Conservation (phyloP, 2,888 invertebrate species). For the Yponomeuta cagnagella region DNA sequence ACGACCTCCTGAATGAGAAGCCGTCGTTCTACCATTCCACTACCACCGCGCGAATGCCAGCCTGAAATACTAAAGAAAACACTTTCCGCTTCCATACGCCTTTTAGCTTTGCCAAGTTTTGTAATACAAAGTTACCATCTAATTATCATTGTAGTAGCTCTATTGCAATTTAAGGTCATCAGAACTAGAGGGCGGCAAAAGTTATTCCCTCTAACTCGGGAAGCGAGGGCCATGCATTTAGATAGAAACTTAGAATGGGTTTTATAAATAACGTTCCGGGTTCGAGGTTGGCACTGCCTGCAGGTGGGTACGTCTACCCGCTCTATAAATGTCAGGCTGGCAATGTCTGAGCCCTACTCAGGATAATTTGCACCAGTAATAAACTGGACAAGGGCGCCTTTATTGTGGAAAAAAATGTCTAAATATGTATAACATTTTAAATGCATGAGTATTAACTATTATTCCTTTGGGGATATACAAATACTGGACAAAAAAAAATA, state of each 20-base stretch:
- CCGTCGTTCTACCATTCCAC: too few relatives aligned
- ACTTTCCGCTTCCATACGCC: too few relatives aligned
- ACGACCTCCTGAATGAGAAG: too few relatives aligned
- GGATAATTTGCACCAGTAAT: neutral
- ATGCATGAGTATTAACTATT: too few relatives aligned
- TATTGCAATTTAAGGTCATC: neutral
- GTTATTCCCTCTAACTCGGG: conserved; percentile 14
- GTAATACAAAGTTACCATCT: neutral
- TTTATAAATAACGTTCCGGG: conserved; percentile 10
- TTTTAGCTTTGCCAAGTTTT: neutral
- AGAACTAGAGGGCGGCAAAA: neutral
- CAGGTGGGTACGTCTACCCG: conserved; percentile 28
- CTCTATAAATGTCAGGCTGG: neutral
- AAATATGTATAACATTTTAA: too few relatives aligned
- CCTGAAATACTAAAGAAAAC: too few relatives aligned
- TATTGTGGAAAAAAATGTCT: too few relatives aligned
- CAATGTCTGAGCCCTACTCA: neutral
- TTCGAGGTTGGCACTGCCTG: conserved; percentile 23
- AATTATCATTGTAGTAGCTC: neutral
- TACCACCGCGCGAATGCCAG: too few relatives aligned
- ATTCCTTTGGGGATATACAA: too few relatives aligned
- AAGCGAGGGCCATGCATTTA: conserved; percentile 21
- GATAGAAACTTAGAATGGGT: conserved; percentile 10
- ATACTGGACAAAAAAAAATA: too few relatives aligned
- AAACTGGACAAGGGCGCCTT: too few relatives aligned